Evolutionary conservation across 2,888 invertebrate genomes (phyloP), one percentile per base, ranked within the genome.

Genomic region (Panopea generosa): DNA sequence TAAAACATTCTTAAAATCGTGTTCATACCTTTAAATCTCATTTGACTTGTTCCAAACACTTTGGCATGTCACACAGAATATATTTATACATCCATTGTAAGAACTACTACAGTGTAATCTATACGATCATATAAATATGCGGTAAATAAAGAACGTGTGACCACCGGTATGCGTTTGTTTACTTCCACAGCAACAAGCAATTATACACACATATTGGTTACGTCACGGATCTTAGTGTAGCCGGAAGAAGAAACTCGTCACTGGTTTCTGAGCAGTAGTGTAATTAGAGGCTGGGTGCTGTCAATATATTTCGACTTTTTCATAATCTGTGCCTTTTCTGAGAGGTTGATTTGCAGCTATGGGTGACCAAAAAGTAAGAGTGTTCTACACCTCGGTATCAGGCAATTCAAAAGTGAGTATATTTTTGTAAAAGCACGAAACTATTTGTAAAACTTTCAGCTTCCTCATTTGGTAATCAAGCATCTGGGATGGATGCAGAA

Each of bases 161-260:
- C 47, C 78, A 80, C 86, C 84, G 86, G 86, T 84, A 81, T 76
- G 74, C 66, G 84, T 82, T 86, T 86, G 84, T 86, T 86, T 86
- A 84, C 84, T 78, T 86, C 83, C 86, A 84, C 84, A 84, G 86
- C 86, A 86, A 86, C 86, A 82, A 77, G 84, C 63, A 61, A 82
- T 71, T 62, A 66, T 79, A 67, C 77, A 63, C 79, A 77, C 2
- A 38, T 47, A 53, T 33, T 59, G 43, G 47, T 83, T 79, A 83
- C 82, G 82, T 83, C 69, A 69, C 43, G 33, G 43, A 57, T 53
- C 43, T 14, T 24, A 33, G 69, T 38, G 61, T 56, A 60, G 40
- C n/a, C 63, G 67, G 69, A 76, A 74, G 67, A 59, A 29, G 29
- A 40, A 18, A 26, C 29, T 69, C 56, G 59, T 81, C 77, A 61